Evolutionary conservation across 2,113 vertebrate genomes (phyloP).

Genomic region (Syngnathus typhle): DNA sequence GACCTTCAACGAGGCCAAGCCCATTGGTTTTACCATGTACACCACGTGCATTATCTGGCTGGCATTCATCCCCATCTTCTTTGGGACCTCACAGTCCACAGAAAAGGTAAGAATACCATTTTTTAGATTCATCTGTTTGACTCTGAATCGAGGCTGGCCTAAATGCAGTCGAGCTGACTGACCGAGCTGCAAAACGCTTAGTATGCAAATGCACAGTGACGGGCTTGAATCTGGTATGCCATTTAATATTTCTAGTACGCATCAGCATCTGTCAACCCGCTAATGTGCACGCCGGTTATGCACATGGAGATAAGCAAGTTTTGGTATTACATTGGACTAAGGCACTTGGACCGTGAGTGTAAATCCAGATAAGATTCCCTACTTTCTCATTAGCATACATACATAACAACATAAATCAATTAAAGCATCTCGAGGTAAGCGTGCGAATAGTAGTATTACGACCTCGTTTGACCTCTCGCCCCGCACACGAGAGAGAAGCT

Average conservation of each 20-base stretch:
- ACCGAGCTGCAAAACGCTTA: too few relatives aligned
- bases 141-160: too few relatives aligned
- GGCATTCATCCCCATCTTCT: conserved; percentile 95
- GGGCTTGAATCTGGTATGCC: too few relatives aligned
- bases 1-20: conserved; percentile 98
- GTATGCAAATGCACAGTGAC: too few relatives aligned
- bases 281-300: background rate
- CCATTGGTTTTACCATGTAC: conserved; percentile 86
- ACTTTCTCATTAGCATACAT: background rate
- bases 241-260: too few relatives aligned
- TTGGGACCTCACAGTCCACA: conserved; percentile 92
- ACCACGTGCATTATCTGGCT: conserved; percentile 76
- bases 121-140: background rate
- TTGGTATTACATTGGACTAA: background rate
- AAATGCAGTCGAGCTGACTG: too few relatives aligned
- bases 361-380: background rate
- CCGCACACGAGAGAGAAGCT: conserved; percentile 33
- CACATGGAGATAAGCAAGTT: background rate
- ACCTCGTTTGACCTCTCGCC: background rate
- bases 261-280: too few relatives aligned
- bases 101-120: conserved; percentile 72
- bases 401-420: background rate
- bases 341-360: background rate
- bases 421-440: background rate
- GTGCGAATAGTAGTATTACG: background rate